Percentiles rank a stretch among this genome's conserved stretches.
Evolutionary conservation across 2,888 invertebrate genomes (phyloP).

Genomic region (Charanyca ferruginea): DNA sequence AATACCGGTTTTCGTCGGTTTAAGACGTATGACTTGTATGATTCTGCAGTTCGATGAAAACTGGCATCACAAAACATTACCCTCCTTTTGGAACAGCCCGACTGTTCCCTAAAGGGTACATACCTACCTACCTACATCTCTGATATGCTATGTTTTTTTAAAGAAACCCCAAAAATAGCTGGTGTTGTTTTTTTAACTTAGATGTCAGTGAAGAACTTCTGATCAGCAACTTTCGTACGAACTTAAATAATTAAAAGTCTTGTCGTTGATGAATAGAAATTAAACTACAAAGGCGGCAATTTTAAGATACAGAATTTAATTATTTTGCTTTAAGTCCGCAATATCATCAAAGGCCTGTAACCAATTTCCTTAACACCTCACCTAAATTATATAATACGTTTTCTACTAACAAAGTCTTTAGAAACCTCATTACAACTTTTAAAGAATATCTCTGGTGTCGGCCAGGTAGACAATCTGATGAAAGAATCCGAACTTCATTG

Average conservation of each 20-base stretch:
- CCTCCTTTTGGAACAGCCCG: no score
- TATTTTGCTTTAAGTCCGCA: not conserved
- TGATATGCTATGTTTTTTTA: no score
- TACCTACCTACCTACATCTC: no score
- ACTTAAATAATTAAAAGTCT: no score
- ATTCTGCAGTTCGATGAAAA: no score
- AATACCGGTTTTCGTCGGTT: no score
- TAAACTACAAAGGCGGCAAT: not conserved
- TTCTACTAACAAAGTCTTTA: not conserved
- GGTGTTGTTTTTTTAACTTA: not conserved
- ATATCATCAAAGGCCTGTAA: not conserved
- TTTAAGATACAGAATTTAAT: not conserved
- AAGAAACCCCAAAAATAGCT: not conserved
- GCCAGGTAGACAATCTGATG: conserved; percentile 44
- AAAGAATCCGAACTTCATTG: conserved; percentile 59
- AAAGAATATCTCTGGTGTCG: conserved; percentile 28
- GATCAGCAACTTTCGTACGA: no score
- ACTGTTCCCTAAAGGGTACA: not conserved
- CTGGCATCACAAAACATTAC: no score
- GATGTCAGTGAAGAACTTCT: no score
- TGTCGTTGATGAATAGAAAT: no score
- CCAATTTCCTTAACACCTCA: not conserved
- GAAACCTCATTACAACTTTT: conserved; percentile 44
- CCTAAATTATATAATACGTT: not conserved
- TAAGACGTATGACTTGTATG: no score